phyloP scores from a whole-genome alignment of 2,797 vertebrate genomes.

The Xenentodon cancila region DNA sequence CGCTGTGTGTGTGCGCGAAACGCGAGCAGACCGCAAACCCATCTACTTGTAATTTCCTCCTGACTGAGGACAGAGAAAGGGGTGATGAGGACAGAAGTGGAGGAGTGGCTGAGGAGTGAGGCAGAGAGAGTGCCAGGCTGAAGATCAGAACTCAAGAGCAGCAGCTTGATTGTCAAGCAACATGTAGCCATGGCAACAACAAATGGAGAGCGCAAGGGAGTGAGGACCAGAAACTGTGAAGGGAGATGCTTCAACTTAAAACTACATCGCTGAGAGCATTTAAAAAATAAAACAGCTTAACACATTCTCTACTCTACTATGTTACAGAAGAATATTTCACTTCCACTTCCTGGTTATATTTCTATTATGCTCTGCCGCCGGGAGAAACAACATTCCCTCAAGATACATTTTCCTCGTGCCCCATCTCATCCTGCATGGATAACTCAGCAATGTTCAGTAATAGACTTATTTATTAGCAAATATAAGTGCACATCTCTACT shows the following conservation, averaged over 20 bases:
- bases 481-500: conserved; percentile 41
- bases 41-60: conserved; percentile 63
- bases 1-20: conserved; percentile 7
- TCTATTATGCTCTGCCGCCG: conserved; percentile 36
- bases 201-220: conserved; percentile 43
- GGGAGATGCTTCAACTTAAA: conserved; percentile 54
- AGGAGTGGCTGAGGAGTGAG: conserved; percentile 47
- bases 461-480: conserved; percentile 7
- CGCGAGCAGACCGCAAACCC: conserved; percentile 41
- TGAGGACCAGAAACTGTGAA: conserved; percentile 36
- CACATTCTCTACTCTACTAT: conserved; percentile 31
- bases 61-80: conserved; percentile 42
- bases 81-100: conserved; percentile 49
- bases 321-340: conserved; percentile 42
- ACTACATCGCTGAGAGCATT: conserved; percentile 36
- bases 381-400: conserved; percentile 48
- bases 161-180: conserved; percentile 67
- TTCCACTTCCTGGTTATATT: conserved; percentile 47
- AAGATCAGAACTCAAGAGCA: conserved; percentile 63
- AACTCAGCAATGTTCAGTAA: conserved; percentile 58
- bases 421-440: conserved; percentile 44
- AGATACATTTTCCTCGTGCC: conserved; percentile 45
- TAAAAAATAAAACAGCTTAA: conserved; percentile 27
- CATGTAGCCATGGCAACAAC: conserved; percentile 72
- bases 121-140: conserved; percentile 41